Conservation (phyloP, 2,797 vertebrate species). For the Mormyrus hasselquistii region DNA sequence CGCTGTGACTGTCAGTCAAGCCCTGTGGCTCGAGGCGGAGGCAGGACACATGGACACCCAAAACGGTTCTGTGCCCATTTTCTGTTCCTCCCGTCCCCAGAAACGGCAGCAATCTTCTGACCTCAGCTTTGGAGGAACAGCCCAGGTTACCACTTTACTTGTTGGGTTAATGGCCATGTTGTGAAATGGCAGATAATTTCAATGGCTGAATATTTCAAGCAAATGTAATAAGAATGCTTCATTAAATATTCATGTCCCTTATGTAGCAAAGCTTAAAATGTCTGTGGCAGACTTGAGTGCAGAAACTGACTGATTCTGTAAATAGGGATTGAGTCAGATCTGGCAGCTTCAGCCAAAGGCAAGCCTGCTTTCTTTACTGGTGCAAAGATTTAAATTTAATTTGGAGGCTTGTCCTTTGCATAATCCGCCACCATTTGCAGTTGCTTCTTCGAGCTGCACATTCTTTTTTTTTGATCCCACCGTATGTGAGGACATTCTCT, state of each 20-base stretch:
- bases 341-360: neutral
- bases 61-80: neutral
- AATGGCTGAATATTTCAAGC: neutral
- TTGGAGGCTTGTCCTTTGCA: neutral
- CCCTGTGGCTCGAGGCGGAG: neutral
- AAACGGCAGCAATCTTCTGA: constrained; percentile 1
- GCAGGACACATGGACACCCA: neutral
- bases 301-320: constrained; percentile 8
- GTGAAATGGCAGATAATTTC: neutral
- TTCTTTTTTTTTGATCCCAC: constrained; percentile 5
- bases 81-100: neutral
- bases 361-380: neutral
- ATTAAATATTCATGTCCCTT: constrained; percentile 16
- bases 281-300: constrained; percentile 6
- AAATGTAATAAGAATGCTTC: constrained; percentile 4
- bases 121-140: neutral
- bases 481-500: constrained; percentile 4
- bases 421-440: neutral
- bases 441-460: neutral
- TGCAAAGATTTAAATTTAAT: constrained; percentile 14
- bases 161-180: neutral
- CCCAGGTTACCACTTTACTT: neutral
- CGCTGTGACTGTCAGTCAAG: neutral
- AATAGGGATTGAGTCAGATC: constrained; percentile 12
- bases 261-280: constrained; percentile 13